Base-by-base conservation (phyloP, 2,888 invertebrate species). In the Parnassius glacialis region DNA sequence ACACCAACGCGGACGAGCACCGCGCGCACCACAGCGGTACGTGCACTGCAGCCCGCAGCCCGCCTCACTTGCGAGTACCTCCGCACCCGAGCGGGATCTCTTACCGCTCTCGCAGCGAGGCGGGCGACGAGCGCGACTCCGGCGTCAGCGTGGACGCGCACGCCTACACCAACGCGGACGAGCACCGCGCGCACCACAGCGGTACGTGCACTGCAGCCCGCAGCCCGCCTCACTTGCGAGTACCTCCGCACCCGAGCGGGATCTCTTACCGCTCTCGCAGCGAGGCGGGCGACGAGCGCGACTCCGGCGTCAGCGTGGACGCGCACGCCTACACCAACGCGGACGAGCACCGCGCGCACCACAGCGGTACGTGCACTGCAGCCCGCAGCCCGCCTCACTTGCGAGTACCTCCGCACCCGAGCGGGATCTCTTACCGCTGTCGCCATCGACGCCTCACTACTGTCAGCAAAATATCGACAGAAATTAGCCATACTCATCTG, bases 81-180 rank as follows among this genome's bases (percentile, higher is more conserved):
- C 25, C 25, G 5, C 7, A 25, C 7, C 25, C 7, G 25, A 3
- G 25, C 25, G 7, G 25, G 25, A 25, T 25, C 25, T 25, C 25
- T 25, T 25, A 25, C 25, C 25, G 25, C 25, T 25, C 7, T 25
- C 25, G 89, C 43, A 91, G 92, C 79, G 92, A 68, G 74, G 91
- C 65, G 10, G 82, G 84, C 43, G 87, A 86, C 70, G 84, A 89
- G 65, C 83, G 89, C 5, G 90, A 90, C 77, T 89, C 90, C 2
- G 90, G 90, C 67, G 87, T 90, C 68, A 85, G 88, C 65, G 84
- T 87, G 16, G 89, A 88, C 75, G 66, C 76, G 9, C 86, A 88
- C 68, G 78, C 81, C 3, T 90, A 90, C 68, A 83, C 84, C 55
- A 90, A 90, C 69, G 83, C 89, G 0, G 81, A 80, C 51, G 87